Conservation (phyloP, 2,888 invertebrate genomes). For the Plusia festucae region DNA sequence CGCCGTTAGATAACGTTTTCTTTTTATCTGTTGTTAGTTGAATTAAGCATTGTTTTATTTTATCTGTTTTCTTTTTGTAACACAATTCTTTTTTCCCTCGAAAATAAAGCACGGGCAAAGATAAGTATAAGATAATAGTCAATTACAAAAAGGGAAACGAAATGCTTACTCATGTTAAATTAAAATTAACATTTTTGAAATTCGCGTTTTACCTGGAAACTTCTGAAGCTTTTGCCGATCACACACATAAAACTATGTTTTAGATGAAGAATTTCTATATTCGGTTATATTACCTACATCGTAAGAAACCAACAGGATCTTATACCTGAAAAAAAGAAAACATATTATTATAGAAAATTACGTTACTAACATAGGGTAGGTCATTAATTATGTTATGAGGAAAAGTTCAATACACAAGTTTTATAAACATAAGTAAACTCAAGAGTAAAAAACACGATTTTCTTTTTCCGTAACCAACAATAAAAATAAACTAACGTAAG, state of each 20-base stretch:
- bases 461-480: too few species aligned
- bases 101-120: conserved; percentile 10
- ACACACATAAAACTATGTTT: too few species aligned
- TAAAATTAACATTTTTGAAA: too few species aligned
- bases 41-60: conserved; percentile 33
- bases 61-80: conserved; percentile 24
- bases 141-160: conserved; percentile 15
- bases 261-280: too few species aligned
- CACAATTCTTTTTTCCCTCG: conserved; percentile 2
- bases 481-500: neutral
- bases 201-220: too few species aligned
- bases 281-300: neutral
- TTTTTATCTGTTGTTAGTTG: conserved; percentile 26
- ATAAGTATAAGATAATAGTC: conserved; percentile 18
- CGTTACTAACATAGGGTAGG: too few species aligned
- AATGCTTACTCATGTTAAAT: neutral
- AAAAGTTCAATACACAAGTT: too few species aligned
- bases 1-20: conserved; percentile 26
- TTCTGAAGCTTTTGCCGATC: too few species aligned
- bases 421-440: too few species aligned
- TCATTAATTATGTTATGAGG: too few species aligned
- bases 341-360: neutral
- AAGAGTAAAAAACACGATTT: too few species aligned
- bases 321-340: neutral
- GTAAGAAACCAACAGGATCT: neutral